phyloP scores from a whole-genome alignment of 2,888 invertebrate genomes.

The Parasteatoda lunata region DNA sequence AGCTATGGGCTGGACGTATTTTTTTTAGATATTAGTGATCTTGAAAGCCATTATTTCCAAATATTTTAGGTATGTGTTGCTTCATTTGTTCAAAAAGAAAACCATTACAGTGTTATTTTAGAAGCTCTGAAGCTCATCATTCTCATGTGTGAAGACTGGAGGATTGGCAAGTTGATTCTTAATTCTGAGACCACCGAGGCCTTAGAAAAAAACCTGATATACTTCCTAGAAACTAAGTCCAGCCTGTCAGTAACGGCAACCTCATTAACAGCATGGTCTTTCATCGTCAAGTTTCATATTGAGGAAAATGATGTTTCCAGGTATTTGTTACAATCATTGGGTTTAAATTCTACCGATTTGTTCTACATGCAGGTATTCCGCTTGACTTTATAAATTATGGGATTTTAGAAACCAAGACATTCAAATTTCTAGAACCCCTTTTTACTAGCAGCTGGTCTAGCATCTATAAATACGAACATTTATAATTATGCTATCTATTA shows the following conservation, averaged over 20 bases:
- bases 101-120: constrained; percentile 32
- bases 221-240: constrained; percentile 5
- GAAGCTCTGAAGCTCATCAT: constrained; percentile 30
- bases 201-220: constrained; percentile 5
- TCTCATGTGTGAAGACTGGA: constrained; percentile 18
- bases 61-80: constrained; percentile 13
- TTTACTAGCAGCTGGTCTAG: too few species aligned
- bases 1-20: not conserved
- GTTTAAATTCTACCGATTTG: too few species aligned
- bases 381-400: too few species aligned
- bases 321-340: too few species aligned
- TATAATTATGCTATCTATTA: too few species aligned
- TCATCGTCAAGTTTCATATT: constrained; percentile 12
- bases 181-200: not conserved
- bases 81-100: not conserved
- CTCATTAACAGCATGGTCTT: constrained; percentile 34
- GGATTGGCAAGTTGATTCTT: constrained; percentile 15
- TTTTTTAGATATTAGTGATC: not conserved
- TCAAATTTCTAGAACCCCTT: too few species aligned
- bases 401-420: too few species aligned
- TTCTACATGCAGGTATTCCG: too few species aligned
- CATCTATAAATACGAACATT: too few species aligned
- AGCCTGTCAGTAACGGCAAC: constrained; percentile 23
- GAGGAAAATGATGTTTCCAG: not conserved
- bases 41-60: not conserved